These are phyloP conservation scores for Drosophila ohnishii DNA, from an alignment of 1,140 invertebrate genomes.

Conservation along the genomic window DNA sequence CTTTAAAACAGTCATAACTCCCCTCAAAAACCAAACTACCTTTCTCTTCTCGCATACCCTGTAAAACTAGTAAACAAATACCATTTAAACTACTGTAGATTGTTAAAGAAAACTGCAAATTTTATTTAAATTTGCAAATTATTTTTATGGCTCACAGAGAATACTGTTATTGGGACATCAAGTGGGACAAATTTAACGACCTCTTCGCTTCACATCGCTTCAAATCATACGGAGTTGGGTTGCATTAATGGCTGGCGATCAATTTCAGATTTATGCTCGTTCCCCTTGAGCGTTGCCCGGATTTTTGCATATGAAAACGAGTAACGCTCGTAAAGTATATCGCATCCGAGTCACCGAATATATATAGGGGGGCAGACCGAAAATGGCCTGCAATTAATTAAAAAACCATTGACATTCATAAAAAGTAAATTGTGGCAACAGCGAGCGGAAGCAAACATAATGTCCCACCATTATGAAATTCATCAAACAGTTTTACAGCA, in stretches of 20 bases:
- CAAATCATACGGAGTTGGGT: conserved; percentile 24
- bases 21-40: neutral
- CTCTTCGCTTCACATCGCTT: conserved; percentile 10
- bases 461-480: conserved; percentile 72
- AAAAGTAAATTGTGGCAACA: conserved; percentile 81
- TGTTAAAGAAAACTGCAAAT: neutral
- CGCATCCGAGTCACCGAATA: conserved; percentile 10
- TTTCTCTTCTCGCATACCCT: neutral
- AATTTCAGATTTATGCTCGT: conserved; percentile 67
- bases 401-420: conserved; percentile 81
- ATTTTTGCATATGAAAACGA: conserved; percentile 41
- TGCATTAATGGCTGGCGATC: conserved; percentile 69
- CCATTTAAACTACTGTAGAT: conserved; percentile 18
- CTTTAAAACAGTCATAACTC: neutral
- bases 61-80: conserved; percentile 15
- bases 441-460: conserved; percentile 62
- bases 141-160: conserved; percentile 36
- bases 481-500: conserved; percentile 72
- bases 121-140: conserved; percentile 46
- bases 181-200: conserved; percentile 57
- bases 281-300: conserved; percentile 3
- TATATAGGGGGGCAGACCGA: conserved; percentile 23
- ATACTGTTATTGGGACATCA: conserved; percentile 54
- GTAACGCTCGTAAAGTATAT: conserved; percentile 46
- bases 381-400: conserved; percentile 77